Evolutionary conservation across 2,888 invertebrate species (phyloP).

Genomic region (Harpalus rufipes): DNA sequence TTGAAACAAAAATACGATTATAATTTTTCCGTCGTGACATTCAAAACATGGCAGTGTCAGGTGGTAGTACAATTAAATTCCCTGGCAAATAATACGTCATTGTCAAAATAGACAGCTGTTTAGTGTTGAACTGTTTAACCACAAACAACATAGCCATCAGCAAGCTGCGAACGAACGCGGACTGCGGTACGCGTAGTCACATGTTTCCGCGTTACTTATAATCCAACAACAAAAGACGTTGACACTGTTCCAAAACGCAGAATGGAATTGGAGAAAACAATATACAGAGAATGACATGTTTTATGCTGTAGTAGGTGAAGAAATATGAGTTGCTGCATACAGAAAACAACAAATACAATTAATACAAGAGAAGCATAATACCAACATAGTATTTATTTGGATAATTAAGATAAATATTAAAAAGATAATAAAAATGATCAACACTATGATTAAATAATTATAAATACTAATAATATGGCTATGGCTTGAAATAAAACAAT

Average conservation of each 20-base stretch:
- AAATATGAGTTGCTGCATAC: background rate
- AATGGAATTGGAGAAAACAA: background rate
- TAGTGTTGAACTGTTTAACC: slow-evolving; percentile 41
- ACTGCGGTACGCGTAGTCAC: background rate
- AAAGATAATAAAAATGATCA: no score
- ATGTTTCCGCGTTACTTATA: slow-evolving; percentile 26
- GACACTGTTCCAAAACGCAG: slow-evolving; percentile 9
- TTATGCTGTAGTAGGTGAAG: background rate
- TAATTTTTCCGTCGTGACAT: background rate
- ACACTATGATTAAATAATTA: no score
- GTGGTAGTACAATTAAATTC: slow-evolving; percentile 48
- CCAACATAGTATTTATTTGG: no score
- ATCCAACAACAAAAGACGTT: slow-evolving; percentile 1
- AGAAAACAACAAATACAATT: background rate
- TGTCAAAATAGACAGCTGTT: slow-evolving; percentile 47
- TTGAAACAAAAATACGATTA: no score
- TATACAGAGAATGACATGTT: background rate
- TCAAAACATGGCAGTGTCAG: slow-evolving; percentile 29
- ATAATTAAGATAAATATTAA: no score
- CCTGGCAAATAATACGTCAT: slow-evolving; percentile 46
- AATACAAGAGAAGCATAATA: no score
- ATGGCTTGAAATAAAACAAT: no score
- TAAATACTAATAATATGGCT: no score
- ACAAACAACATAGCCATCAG: slow-evolving; percentile 41
- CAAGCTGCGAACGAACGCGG: no score